Percentiles rank a stretch among this genome's conserved stretches.
These are phyloP conservation scores for Telmatochromis sp. DNA, from an alignment of 2,113 vertebrate species.

Conservation along the genomic window DNA sequence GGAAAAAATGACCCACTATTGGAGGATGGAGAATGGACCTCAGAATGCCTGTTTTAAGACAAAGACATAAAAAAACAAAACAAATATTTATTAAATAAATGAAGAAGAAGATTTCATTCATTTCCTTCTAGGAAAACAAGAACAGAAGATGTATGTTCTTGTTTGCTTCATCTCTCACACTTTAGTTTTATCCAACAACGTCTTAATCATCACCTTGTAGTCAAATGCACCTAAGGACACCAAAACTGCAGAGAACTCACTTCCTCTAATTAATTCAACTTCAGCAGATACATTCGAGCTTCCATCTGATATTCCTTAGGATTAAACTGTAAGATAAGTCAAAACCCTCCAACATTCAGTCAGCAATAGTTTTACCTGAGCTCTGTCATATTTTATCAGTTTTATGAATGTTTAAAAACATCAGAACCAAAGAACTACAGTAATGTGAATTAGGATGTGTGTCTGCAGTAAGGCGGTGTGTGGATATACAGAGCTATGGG, in stretches of 20 bases:
- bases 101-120: background rate
- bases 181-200: background rate
- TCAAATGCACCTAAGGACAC: slow-evolving; percentile 14
- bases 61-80: background rate
- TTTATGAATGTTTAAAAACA: background rate
- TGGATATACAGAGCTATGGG: background rate
- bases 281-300: slow-evolving; percentile 4
- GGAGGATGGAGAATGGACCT: background rate
- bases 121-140: background rate
- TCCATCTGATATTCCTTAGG: slow-evolving; percentile 15
- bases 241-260: slow-evolving; percentile 23
- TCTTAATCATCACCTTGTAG: slow-evolving; percentile 3
- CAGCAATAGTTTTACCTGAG: slow-evolving; percentile 30
- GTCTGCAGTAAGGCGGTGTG: background rate
- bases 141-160: background rate
- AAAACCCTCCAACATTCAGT: slow-evolving; percentile 1
- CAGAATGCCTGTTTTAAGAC: background rate
- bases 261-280: slow-evolving; percentile 10
- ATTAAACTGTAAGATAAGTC: slow-evolving; percentile 19
- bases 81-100: background rate
- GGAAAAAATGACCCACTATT: background rate
- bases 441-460: background rate
- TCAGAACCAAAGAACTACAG: background rate
- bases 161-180: background rate
- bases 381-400: slow-evolving; percentile 37